Percentiles rank a stretch among this genome's conserved stretches.
Evolutionary conservation across 2,113 vertebrate genomes (phyloP).

Genomic region (Accipiter virgatus): DNA sequence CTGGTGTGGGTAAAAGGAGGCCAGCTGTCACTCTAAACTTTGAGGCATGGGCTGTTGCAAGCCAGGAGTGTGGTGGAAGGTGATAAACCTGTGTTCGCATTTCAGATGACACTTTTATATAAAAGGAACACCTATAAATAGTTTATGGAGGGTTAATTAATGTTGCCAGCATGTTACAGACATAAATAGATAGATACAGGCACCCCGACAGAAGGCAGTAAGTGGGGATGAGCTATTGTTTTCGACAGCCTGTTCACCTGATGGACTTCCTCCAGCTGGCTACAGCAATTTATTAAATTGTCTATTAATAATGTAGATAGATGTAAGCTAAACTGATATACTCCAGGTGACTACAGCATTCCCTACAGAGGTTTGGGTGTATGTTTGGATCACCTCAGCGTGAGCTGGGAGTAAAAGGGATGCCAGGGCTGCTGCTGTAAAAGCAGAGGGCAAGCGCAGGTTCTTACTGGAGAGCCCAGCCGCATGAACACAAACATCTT

Average conservation of each 20-base stretch:
- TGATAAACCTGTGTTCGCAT: constrained; percentile 4
- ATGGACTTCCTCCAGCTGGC: background rate
- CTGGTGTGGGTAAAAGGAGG: background rate
- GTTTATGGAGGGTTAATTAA: constrained; percentile 22
- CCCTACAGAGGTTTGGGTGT: background rate
- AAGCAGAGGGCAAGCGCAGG: background rate
- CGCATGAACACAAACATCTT: accelerated
- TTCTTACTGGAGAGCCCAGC: background rate
- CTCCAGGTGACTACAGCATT: background rate
- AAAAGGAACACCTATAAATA: constrained; percentile 10
- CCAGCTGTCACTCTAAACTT: background rate
- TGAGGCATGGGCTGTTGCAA: background rate
- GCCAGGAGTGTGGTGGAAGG: background rate
- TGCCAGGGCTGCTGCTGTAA: background rate
- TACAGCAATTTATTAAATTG: background rate
- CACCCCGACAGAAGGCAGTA: constrained; percentile 12
- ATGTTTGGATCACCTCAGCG: background rate
- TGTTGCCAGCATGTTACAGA: background rate
- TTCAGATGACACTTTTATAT: background rate
- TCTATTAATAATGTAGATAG: constrained; percentile 19
- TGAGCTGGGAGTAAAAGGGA: background rate
- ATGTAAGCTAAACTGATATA: background rate
- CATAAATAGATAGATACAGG: background rate
- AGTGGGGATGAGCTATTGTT: background rate
- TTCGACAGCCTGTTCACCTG: constrained; percentile 16